phyloP scores from a whole-genome alignment of 2,113 vertebrate genomes.

The Orycteropus afer region DNA sequence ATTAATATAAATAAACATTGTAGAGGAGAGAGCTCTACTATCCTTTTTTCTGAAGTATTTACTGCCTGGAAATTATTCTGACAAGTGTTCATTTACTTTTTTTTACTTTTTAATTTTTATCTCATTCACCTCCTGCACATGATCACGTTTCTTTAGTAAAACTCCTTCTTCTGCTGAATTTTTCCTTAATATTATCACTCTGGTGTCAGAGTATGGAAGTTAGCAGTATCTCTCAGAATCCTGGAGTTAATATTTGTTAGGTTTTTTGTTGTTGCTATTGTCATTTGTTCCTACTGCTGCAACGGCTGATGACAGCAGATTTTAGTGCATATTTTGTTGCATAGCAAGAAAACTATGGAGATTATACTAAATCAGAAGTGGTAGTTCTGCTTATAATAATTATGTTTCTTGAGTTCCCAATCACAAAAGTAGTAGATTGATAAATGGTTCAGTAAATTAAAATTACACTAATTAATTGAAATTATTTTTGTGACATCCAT shows the following conservation, averaged over 20 bases:
- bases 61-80: not conserved
- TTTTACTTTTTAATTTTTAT: no score
- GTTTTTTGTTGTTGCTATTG: not conserved
- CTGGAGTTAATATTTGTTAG: not conserved
- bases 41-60: not conserved
- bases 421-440: conserved; percentile 27
- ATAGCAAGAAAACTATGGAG: not conserved
- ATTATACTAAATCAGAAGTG: not conserved
- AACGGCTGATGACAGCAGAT: not conserved
- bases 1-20: no score
- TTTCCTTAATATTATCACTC: not conserved
- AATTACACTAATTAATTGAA: conserved; percentile 62
- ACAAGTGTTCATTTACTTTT: no score
- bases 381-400: not conserved
- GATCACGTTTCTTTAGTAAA: not conserved
- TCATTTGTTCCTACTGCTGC: not conserved
- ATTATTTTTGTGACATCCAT: conserved; percentile 7
- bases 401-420: not conserved
- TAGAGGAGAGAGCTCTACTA: not conserved
- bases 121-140: not conserved
- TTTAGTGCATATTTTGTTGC: not conserved
- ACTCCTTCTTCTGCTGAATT: not conserved
- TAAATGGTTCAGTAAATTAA: conserved; percentile 57
- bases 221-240: not conserved
- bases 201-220: not conserved